Evolutionary conservation across 2,113 vertebrate genomes (phyloP).

Genomic region (Pleuronectes platessa): DNA sequence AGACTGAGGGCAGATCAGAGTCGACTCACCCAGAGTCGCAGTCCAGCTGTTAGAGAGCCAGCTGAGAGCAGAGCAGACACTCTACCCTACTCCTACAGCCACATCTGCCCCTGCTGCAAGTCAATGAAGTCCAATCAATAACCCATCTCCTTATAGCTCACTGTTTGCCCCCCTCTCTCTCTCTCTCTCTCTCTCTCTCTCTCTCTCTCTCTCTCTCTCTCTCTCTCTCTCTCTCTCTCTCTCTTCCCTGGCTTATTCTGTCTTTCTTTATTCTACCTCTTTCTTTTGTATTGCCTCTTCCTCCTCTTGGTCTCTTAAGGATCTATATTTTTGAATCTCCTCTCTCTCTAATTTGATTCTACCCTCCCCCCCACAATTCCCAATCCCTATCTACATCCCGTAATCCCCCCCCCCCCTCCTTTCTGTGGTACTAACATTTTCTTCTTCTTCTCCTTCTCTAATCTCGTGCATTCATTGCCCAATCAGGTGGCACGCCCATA

Average conservation of each 20-base stretch:
- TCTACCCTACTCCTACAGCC: slow-evolving; percentile 36
- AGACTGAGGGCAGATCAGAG: slow-evolving; percentile 13
- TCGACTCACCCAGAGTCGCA: not conserved
- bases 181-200: slow-evolving; percentile 30
- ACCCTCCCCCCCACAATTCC: not conserved
- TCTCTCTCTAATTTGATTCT: slow-evolving; percentile 72
- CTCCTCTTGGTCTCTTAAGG: slow-evolving; percentile 61
- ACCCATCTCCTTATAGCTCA: slow-evolving; percentile 70
- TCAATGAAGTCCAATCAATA: slow-evolving; percentile 74
- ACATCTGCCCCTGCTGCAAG: slow-evolving; percentile 65
- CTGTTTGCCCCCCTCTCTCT: slow-evolving; percentile 67
- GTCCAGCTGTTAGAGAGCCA: slow-evolving; percentile 32
- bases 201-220: too few relatives aligned
- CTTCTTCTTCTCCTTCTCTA: slow-evolving; percentile 84
- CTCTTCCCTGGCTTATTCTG: slow-evolving; percentile 64
- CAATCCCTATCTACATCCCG: not conserved
- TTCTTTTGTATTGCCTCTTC: slow-evolving; percentile 34
- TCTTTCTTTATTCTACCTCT: slow-evolving; percentile 57
- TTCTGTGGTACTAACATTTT: slow-evolving; percentile 71
- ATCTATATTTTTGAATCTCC: slow-evolving; percentile 69
- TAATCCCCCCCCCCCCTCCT: too few relatives aligned
- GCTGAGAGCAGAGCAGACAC: slow-evolving; percentile 43
- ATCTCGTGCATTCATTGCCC: slow-evolving; percentile 85
- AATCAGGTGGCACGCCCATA: slow-evolving; percentile 84
- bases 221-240: too few relatives aligned